phyloP scores from a whole-genome alignment of 2,797 vertebrate species.

The Pogonophryne albipinna region DNA sequence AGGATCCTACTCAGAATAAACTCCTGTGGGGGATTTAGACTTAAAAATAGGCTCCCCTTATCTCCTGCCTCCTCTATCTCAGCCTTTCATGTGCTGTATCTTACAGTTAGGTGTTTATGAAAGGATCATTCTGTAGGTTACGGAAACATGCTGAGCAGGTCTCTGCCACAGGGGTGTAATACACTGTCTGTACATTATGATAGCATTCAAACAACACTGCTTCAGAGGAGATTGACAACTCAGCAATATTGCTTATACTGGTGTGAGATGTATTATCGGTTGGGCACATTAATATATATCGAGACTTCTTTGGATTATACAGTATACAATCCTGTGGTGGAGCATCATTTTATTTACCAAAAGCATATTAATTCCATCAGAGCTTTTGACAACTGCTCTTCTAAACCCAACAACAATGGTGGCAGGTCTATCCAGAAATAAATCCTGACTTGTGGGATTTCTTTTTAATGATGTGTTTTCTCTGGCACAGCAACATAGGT shows the following conservation, averaged over 20 bases:
- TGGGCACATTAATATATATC: neutral
- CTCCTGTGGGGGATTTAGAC: slow-evolving; percentile 58
- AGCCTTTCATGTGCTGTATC: slow-evolving; percentile 59
- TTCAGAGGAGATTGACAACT: slow-evolving; percentile 31
- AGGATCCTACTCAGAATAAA: slow-evolving; percentile 44
- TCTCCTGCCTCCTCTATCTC: slow-evolving; percentile 42
- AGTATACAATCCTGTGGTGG: neutral
- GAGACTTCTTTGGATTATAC: neutral
- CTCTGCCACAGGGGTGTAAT: slow-evolving; percentile 46
- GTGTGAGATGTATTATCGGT: slow-evolving; percentile 16
- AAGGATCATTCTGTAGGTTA: slow-evolving; percentile 62
- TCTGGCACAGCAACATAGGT: neutral
- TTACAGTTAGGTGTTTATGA: slow-evolving; percentile 51
- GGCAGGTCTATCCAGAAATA: neutral
- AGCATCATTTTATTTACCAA: neutral
- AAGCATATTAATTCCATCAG: neutral
- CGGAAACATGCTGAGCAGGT: slow-evolving; percentile 50
- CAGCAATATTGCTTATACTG: neutral
- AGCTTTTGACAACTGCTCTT: slow-evolving; percentile 1
- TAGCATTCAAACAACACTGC: slow-evolving; percentile 52
- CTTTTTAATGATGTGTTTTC: neutral
- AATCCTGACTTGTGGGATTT: neutral
- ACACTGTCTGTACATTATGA: slow-evolving; percentile 42
- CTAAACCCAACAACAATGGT: neutral
- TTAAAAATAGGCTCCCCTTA: slow-evolving; percentile 63